phyloP scores from a whole-genome alignment of 1,140 invertebrate species.

The Drosophila baimaii region DNA sequence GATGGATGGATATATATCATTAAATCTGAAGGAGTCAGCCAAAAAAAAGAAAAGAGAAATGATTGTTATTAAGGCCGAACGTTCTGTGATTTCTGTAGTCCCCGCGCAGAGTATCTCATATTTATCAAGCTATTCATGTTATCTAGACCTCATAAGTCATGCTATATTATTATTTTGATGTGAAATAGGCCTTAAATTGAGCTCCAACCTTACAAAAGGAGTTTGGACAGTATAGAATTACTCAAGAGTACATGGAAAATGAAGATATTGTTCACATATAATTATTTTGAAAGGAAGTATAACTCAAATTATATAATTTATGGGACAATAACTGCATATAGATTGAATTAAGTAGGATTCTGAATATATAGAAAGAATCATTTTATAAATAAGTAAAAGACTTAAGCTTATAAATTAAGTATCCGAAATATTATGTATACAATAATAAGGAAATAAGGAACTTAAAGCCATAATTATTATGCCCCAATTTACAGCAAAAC shows the following conservation, averaged over 20 bases:
- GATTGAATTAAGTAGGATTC: no score
- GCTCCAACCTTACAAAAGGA: neutral
- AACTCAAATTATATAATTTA: neutral
- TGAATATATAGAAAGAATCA: neutral
- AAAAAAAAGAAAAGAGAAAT: conserved; percentile 16
- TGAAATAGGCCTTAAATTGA: neutral
- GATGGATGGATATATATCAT: conserved; percentile 25
- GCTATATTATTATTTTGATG: neutral
- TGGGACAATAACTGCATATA: neutral
- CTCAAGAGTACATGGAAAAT: neutral
- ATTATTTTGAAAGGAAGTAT: neutral
- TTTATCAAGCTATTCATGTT: neutral
- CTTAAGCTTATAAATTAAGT: neutral
- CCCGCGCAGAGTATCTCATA: neutral
- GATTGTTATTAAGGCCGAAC: neutral
- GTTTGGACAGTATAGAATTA: neutral
- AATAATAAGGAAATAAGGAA: neutral
- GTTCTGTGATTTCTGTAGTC: neutral
- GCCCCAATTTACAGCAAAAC: neutral
- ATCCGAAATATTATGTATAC: neutral
- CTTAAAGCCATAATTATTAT: neutral
- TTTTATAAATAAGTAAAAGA: neutral
- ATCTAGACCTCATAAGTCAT: neutral
- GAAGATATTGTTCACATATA: no score
- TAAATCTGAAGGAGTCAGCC: conserved; percentile 14